These are phyloP conservation scores for Ctenomys sociabilis DNA, from an alignment of 2,113 vertebrate genomes.

Conservation along the genomic window DNA sequence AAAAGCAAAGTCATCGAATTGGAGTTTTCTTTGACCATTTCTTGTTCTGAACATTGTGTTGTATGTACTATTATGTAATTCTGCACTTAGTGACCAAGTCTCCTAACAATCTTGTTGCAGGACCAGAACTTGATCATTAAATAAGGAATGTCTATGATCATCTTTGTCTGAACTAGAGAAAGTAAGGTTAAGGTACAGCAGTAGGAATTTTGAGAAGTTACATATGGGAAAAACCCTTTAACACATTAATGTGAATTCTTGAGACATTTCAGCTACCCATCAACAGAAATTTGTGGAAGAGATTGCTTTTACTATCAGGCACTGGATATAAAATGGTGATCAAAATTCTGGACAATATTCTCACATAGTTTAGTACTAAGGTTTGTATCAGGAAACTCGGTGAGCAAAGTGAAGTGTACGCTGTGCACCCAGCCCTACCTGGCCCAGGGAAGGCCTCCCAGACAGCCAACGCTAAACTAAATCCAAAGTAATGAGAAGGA, in stretches of 20 bases:
- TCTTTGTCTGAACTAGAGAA: background rate
- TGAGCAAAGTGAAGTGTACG: background rate
- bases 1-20: background rate
- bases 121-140: background rate
- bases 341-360: background rate
- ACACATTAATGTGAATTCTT: background rate
- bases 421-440: background rate
- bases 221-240: background rate
- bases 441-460: background rate
- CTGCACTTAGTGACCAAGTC: background rate
- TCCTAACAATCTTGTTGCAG: background rate
- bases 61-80: background rate
- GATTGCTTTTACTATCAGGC: background rate
- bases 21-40: background rate
- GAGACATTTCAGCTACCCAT: background rate
- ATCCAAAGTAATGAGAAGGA: background rate
- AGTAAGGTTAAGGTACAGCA: background rate
- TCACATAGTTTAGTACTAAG: background rate
- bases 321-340: background rate
- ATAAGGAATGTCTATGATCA: background rate
- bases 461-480: background rate
- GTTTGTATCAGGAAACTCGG: background rate
- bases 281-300: background rate
- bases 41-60: background rate
- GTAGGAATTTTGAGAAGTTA: background rate